Base-by-base conservation (phyloP, 2,888 invertebrate genomes). In the Ennomos erosarius region DNA sequence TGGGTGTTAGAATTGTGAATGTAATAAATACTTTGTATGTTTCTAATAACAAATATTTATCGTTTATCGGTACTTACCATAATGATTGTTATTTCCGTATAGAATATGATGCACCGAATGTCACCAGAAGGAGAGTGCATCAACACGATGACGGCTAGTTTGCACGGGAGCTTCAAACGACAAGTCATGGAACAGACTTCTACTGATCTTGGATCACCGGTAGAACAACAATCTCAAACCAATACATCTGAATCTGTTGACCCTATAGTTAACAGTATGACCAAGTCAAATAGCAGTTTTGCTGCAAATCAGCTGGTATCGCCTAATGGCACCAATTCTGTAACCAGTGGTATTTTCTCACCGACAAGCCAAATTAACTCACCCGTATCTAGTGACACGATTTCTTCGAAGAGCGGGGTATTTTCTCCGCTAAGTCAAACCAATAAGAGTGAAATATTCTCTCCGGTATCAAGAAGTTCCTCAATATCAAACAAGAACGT, bases 121-220 rank as follows among this genome's bases (percentile, higher is more conserved):
- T 95, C 95, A 60, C 95, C 95, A 47, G 95, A 95, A 77, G 95
- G 95, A 65, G 94, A 94, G 78, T 93, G 93, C 82, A 87, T 91
- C 74, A 93, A 88, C 81, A 92, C 93, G 67, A 95, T 95, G 71
- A 91, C 95, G 63, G 94, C 95, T 69, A 95, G 85, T 77, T 88
- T 95, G 72, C 95, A 95, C 82, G 94, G 95, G 70, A 95, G 94
- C 84, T 93, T 94, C 81, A 93, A 93, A 84, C 84, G 93, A 70
- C 93, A 94, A 80, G 92, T 93, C 69, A 87, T 88, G 70, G 90
- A 94, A 80, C 85, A 87, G 69, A 85, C 82, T 71, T 75, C 74
- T 65, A 75, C 81, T 45, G 91, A 90, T 60, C 78, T 85, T 35
- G 87, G 82, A 78, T 93, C 93, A 38, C 94, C 83, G 50, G 76